Evolutionary conservation across 2,888 invertebrate species (phyloP).

Genomic region (Aethes cnicana): DNA sequence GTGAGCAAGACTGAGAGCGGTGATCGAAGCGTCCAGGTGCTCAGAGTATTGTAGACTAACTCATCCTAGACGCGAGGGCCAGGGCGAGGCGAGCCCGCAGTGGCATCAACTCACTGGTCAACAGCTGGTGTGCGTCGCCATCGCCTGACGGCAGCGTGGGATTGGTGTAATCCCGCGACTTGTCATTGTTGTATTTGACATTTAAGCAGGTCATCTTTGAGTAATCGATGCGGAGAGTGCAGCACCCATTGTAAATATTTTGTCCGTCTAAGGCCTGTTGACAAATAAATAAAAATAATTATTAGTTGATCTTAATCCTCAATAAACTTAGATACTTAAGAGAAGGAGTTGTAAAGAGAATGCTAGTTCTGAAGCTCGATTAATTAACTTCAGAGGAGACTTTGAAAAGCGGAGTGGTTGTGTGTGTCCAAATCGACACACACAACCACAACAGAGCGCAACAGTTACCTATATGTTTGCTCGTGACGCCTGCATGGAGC

Average conservation of each 20-base stretch:
- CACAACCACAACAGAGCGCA: slow-evolving; percentile 56
- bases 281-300: slow-evolving; percentile 41
- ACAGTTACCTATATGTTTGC: slow-evolving; percentile 76
- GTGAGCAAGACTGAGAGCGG: slow-evolving; percentile 49
- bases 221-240: slow-evolving; percentile 99
- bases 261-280: slow-evolving; percentile 96
- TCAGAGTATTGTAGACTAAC: slow-evolving; percentile 80
- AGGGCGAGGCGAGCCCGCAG: slow-evolving; percentile 77
- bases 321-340: slow-evolving; percentile 35
- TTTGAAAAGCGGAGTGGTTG: slow-evolving; percentile 55
- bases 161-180: slow-evolving; percentile 99
- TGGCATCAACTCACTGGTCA: slow-evolving; percentile 86
- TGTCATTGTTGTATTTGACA: slow-evolving; percentile 99
- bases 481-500: slow-evolving; percentile 68
- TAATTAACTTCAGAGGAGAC: no score
- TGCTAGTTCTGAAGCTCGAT: no score
- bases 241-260: slow-evolving; percentile 99
- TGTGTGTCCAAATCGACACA: slow-evolving; percentile 71
- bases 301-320: not conserved
- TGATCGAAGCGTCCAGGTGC: slow-evolving; percentile 70
- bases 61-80: slow-evolving; percentile 83
- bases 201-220: slow-evolving; percentile 98
- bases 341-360: no score
- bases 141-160: slow-evolving; percentile 98
- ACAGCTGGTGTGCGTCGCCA: slow-evolving; percentile 83